Conservation (phyloP, 2,888 invertebrate genomes). For the Bellardia pandia region DNA sequence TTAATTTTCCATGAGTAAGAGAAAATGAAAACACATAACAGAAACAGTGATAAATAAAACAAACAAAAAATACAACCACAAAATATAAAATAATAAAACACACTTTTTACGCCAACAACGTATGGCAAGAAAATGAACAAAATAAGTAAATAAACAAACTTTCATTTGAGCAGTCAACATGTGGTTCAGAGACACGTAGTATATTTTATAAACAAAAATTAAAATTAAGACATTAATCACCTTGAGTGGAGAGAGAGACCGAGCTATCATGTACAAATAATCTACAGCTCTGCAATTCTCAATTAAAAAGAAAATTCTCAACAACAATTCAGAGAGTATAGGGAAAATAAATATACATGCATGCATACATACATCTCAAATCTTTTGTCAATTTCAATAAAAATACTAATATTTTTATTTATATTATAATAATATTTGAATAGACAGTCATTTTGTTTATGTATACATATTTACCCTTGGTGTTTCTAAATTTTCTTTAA, state of each 20-base stretch:
- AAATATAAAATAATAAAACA: not conserved
- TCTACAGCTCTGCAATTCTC: not conserved
- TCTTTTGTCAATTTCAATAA: constrained; percentile 13
- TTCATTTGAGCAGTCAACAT: constrained; percentile 29
- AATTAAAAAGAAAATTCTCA: not conserved
- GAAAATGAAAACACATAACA: not conserved
- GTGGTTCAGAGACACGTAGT: constrained; percentile 21
- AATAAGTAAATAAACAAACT: constrained; percentile 28
- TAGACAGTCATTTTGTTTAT: not conserved
- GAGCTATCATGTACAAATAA: not conserved
- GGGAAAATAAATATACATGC: not conserved
- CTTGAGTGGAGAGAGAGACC: not conserved
- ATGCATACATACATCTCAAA: not conserved
- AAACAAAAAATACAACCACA: not conserved
- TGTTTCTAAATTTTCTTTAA: not conserved
- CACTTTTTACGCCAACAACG: not conserved
- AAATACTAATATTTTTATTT: not conserved
- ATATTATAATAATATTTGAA: not conserved
- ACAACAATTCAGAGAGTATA: not conserved
- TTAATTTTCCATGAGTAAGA: not conserved
- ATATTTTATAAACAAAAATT: constrained; percentile 10
- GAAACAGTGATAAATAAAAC: constrained; percentile 16
- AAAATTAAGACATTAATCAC: constrained; percentile 19
- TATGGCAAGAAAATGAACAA: not conserved
- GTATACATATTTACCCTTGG: constrained; percentile 12